A percentile compares a stretch with the other conserved stretches of the same genome.
These are phyloP conservation scores for Nomada fucata DNA, from an alignment of 2,888 invertebrate species.

Conservation along the genomic window DNA sequence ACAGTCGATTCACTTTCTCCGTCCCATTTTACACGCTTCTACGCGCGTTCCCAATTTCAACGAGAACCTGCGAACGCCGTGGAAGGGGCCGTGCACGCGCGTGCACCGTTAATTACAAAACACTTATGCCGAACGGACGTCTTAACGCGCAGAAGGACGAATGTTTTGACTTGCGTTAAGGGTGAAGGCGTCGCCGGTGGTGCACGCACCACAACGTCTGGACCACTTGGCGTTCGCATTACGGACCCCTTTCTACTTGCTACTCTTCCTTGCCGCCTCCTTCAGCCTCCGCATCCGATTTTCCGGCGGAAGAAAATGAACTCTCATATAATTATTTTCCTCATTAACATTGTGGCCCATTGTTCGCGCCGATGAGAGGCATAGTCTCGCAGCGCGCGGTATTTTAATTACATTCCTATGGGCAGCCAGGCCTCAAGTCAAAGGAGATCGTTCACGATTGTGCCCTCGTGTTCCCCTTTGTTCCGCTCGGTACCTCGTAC, in stretches of 20 bases:
- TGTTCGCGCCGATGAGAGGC: conserved; percentile 71
- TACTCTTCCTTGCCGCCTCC: conserved; percentile 59
- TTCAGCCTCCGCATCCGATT: conserved; percentile 69
- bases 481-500: background rate
- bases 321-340: conserved; percentile 81
- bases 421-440: conserved; percentile 67
- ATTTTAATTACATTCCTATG: conserved; percentile 69
- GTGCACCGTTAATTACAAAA: conserved; percentile 69
- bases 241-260: conserved; percentile 63
- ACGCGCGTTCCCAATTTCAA: conserved; percentile 50
- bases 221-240: conserved; percentile 75
- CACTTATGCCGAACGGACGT: conserved; percentile 68
- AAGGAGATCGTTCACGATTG: conserved; percentile 59
- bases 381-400: conserved; percentile 56
- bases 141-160: conserved; percentile 60
- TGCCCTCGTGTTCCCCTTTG: conserved; percentile 7
- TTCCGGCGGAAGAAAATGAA: conserved; percentile 74
- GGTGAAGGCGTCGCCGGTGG: conserved; percentile 63
- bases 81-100: conserved; percentile 9
- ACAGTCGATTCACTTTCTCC: conserved; percentile 27
- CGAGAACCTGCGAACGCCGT: background rate
- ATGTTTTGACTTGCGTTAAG: conserved; percentile 52
- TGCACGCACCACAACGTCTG: conserved; percentile 73
- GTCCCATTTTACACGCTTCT: conserved; percentile 17
- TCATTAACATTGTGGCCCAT: conserved; percentile 81